Evolutionary conservation across 2,113 vertebrate genomes (phyloP), one percentile per base, ranked within the genome.

Genomic region (Phoenicopterus ruber): DNA sequence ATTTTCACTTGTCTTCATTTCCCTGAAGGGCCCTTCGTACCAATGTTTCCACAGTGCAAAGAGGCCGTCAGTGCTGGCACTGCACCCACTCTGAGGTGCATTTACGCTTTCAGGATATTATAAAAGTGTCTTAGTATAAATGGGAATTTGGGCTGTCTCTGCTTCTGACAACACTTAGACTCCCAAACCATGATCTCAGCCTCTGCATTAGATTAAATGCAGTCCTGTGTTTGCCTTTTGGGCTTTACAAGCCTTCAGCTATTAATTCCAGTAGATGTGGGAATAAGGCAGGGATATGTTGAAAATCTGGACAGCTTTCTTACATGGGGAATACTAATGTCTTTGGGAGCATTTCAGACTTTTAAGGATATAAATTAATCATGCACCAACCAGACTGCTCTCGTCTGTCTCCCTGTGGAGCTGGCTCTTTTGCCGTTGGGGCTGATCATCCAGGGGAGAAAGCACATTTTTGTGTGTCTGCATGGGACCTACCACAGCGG

Each of bases 321-420:
- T 92, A 77, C 42, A 12, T 24, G 15, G 58, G 36, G 61, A 96
- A 87, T 89, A 87, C 40, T 85, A 77, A 91, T 69, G 42, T 82
- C 66, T 87, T 92, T 94, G 54, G 86, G 94, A 95, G 29, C 46
- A 87, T 94, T 96, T 94, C 86, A 95, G 86, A 77, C 62, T 57
- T 93, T 77, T 87, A 91, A 95, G 74, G 86, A 76, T 54, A 82
- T 85, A 65, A 93, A 97, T 94, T 93, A 97, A 94, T 96, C 84
- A 95, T 71, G 65, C 40, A 72, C 32, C 77, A 87, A 72, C 32
- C 77, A 87, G 86, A 73, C 93, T 96, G 54, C 49, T 95, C 40
- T 94, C 91, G 62, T 96, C 91, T 89, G 83, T 79, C 61, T 97
- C 93, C 81, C 77, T 46, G 31, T 18, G 62, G 93, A 95, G 40